A percentile compares a stretch with the other conserved stretches of the same genome.
phyloP scores from a whole-genome alignment of 2,888 invertebrate species.

The Cancer borealis region DNA sequence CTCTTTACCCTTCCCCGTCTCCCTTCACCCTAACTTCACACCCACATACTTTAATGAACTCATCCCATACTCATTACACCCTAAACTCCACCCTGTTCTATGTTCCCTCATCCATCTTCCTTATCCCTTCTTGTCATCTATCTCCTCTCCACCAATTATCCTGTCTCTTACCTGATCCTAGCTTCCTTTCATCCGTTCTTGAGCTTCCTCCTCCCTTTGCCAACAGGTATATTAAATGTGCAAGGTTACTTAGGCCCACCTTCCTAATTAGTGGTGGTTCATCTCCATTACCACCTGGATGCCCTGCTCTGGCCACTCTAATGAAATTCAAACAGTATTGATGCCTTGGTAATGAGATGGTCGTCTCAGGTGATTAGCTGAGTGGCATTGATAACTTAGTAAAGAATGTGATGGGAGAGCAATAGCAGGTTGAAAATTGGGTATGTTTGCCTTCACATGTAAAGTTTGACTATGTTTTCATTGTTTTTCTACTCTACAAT shows the following conservation, averaged over 20 bases:
- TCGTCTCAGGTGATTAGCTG: background rate
- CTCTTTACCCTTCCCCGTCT: background rate
- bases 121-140: background rate
- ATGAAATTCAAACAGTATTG: slow-evolving; percentile 24
- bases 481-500: background rate
- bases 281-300: background rate
- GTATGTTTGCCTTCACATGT: background rate
- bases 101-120: background rate
- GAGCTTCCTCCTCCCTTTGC: background rate
- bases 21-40: background rate
- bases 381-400: background rate
- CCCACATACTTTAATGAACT: background rate
- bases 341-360: background rate
- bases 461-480: background rate
- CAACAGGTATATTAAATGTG: background rate
- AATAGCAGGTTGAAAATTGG: background rate
- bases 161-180: background rate
- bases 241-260: background rate
- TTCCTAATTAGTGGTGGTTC: background rate
- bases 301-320: background rate
- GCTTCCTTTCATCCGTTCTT: background rate
- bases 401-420: background rate
- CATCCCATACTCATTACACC: background rate
- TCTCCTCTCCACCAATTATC: background rate
- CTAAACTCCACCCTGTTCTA: background rate